Evolutionary conservation across 1,140 invertebrate species (phyloP).

Genomic region (Hycleus phaleratus): DNA sequence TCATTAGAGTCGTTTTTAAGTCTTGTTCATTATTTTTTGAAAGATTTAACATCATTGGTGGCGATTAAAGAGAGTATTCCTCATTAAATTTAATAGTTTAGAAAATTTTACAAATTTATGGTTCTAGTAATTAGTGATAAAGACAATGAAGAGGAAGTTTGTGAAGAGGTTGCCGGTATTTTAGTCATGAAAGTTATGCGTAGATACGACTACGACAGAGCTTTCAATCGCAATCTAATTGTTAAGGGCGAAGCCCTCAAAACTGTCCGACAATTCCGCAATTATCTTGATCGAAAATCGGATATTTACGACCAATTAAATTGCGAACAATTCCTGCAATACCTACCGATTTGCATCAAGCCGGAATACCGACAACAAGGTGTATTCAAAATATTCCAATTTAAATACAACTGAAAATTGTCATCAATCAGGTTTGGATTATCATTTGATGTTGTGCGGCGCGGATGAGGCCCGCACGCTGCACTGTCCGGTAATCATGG

Average conservation of each 20-base stretch:
- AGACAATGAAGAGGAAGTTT: conserved; percentile 2
- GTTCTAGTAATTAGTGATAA: conserved; percentile 1
- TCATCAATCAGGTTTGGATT: conserved; percentile 32
- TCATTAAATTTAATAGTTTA: neutral
- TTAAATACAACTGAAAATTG: too few species aligned
- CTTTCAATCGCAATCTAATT: conserved; percentile 31
- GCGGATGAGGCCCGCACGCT: conserved; percentile 42
- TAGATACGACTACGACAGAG: conserved; percentile 31
- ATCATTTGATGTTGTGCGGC: conserved; percentile 43
- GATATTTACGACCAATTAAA: conserved; percentile 38
- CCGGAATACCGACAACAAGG: conserved; percentile 41
- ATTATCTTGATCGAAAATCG: conserved; percentile 36
- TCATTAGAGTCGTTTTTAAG: conserved; percentile 47
- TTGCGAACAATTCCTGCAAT: conserved; percentile 34
- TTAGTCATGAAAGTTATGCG: conserved; percentile 30
- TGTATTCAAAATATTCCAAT: too few species aligned
- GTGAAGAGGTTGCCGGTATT: conserved; percentile 22
- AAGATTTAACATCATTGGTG: conserved; percentile 53
- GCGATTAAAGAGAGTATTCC: conserved; percentile 45
- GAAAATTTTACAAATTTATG: neutral
- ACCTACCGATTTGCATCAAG: conserved; percentile 41
- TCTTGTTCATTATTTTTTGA: conserved; percentile 48
- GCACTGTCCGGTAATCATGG: conserved; percentile 44
- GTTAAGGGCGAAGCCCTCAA: conserved; percentile 36
- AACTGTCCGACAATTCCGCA: conserved; percentile 39